phyloP scores from a whole-genome alignment of 2,113 vertebrate genomes.

The Perca schrenkii region DNA sequence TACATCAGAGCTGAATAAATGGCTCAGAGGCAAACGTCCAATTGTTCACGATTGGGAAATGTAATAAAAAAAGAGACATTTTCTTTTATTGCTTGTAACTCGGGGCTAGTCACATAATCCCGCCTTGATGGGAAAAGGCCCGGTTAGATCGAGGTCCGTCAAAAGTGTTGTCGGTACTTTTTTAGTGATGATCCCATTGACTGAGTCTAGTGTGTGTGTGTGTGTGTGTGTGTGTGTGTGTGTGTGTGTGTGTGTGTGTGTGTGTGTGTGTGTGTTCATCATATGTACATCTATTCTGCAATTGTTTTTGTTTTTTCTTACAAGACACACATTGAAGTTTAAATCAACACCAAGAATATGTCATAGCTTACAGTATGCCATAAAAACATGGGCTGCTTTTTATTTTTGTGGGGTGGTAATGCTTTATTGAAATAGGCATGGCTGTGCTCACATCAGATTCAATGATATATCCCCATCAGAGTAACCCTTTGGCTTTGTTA shows the following conservation, averaged over 20 bases:
- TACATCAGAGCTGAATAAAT: constrained; percentile 99
- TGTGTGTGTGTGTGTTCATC: background rate
- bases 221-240: constrained; percentile 15
- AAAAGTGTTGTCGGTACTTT: constrained; percentile 71
- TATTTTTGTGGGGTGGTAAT: background rate
- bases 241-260: background rate
- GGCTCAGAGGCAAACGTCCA: constrained; percentile 96
- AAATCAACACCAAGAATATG: background rate
- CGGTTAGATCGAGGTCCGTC: constrained; percentile 86
- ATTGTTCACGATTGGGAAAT: constrained; percentile 98
- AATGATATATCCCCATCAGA: background rate
- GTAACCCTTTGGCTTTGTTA: constrained; percentile 2
- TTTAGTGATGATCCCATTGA: constrained; percentile 73
- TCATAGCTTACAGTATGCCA: background rate
- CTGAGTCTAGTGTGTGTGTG: constrained; percentile 24
- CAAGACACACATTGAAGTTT: constrained; percentile 10
- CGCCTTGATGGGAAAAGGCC: constrained; percentile 91
- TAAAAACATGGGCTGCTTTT: background rate
- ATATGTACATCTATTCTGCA: background rate
- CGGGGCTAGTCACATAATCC: constrained; percentile 94
- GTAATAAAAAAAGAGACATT: constrained; percentile 98
- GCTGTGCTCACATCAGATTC: background rate
- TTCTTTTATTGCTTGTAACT: constrained; percentile 95
- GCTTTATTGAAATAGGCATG: background rate
- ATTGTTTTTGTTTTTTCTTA: constrained; percentile 22